Evolutionary conservation across 2,797 vertebrate species (phyloP).

Genomic region (Chaenodraco wilsoni): DNA sequence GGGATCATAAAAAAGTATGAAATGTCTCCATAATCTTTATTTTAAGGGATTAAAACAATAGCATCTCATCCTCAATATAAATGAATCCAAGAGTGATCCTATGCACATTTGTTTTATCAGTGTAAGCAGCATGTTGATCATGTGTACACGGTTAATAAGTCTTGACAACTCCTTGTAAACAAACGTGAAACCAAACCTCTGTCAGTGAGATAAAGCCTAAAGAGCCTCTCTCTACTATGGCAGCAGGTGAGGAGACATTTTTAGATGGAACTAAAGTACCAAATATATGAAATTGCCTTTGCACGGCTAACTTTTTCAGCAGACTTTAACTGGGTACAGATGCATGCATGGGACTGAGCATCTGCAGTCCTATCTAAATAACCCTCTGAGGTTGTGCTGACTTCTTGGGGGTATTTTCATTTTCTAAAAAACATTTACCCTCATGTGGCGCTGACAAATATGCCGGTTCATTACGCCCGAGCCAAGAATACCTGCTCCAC

Average conservation of each 20-base stretch:
- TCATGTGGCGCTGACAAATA: constrained; percentile 35
- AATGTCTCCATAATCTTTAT: background rate
- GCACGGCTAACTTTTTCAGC: constrained; percentile 18
- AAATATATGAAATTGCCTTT: constrained; percentile 32
- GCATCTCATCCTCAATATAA: background rate
- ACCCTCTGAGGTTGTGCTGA: constrained; percentile 51
- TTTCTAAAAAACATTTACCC: constrained; percentile 33
- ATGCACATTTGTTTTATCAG: background rate
- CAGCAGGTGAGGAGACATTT: constrained; percentile 60
- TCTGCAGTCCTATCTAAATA: constrained; percentile 48
- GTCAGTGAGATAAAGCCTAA: constrained; percentile 44
- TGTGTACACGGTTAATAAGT: background rate
- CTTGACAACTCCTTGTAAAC: background rate
- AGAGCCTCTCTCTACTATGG: constrained; percentile 59
- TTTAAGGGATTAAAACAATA: background rate
- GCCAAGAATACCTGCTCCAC: constrained; percentile 46
- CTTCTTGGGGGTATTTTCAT: constrained; percentile 25
- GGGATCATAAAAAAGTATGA: constrained; percentile 3
- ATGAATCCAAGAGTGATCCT: background rate
- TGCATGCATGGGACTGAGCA: constrained; percentile 51
- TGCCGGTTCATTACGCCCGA: constrained; percentile 46
- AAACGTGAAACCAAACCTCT: constrained; percentile 38
- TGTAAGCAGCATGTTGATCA: background rate
- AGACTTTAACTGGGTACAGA: constrained; percentile 60
- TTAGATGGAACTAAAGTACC: constrained; percentile 56